Evolutionary conservation across 2,113 vertebrate genomes (phyloP).

Genomic region (Heloderma charlesbogerti): DNA sequence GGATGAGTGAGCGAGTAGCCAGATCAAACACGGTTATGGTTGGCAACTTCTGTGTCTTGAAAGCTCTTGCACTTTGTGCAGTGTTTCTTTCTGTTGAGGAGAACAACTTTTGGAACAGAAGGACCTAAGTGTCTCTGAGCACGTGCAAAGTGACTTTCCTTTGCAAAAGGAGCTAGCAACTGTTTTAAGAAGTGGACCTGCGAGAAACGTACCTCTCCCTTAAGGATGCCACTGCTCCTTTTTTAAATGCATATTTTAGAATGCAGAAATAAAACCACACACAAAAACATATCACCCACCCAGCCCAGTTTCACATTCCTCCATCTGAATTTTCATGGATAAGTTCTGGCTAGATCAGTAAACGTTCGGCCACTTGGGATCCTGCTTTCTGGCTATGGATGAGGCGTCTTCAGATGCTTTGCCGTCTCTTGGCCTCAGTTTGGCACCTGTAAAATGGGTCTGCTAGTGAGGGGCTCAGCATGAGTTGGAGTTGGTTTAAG

Average conservation of each 20-base stretch:
- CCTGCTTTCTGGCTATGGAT: background rate
- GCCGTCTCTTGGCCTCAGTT: background rate
- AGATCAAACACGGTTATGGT: too few relatives aligned
- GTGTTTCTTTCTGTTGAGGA: background rate
- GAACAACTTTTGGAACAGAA: background rate
- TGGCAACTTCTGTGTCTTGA: too few relatives aligned
- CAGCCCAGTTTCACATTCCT: background rate
- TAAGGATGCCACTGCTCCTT: background rate
- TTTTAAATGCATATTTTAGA: background rate
- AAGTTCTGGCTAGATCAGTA: background rate
- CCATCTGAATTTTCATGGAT: background rate
- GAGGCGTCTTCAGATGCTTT: background rate
- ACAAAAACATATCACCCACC: background rate
- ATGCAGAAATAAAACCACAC: too few relatives aligned
- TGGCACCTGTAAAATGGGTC: background rate
- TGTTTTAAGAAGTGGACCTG: background rate
- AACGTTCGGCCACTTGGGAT: background rate
- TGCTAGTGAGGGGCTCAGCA: too few relatives aligned
- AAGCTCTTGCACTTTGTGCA: too few relatives aligned
- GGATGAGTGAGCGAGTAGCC: too few relatives aligned
- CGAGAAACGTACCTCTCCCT: background rate
- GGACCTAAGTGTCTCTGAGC: background rate
- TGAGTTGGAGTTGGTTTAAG: background rate
- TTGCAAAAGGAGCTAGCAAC: background rate
- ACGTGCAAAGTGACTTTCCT: background rate